Evolutionary conservation across 2,113 vertebrate genomes (phyloP), one percentile per base, ranked within the genome.

Genomic region (Struthio camelus): DNA sequence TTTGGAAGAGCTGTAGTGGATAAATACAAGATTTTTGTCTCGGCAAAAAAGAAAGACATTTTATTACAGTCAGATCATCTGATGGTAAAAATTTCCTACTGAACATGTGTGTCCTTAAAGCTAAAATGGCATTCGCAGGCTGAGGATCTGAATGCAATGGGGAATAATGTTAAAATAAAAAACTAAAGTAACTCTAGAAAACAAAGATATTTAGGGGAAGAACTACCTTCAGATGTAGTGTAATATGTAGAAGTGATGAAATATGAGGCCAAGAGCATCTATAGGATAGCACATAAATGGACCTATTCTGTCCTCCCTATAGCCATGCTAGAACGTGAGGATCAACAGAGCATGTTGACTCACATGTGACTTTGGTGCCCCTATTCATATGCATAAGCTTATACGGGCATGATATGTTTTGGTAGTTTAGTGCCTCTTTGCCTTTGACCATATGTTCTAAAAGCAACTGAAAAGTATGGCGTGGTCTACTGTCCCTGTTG

Each of bases 51-150:
- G 32, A 20, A 44, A 23, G 65, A 20, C 44, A 67, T 2, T 23
- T 6, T 83, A 6, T 14, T 70, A 24, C 7, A 53, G 69, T 10
- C 8, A 24, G 59, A 56, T 30, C 73, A 46, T 56, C 34, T 70
- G 23, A 2, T 42, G 32, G 44, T 59, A 23, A 23, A 23, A 28
- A n/a, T 22, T 25, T 67, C 10, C 16, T 22, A 6, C n/a, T 42
- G 32, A 46, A 15, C 2, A 0, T 50, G n/a, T 19, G 9, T 44
- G 18, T 50, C 23, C 42, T 79, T 80, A 38, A 51, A 11, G 0
- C 10, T 6, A 10, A 0, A 0, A 0, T 34, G 40, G 3, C 56
- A 14, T 22, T 9, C 83, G 34, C 16, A 28, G 36, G 11, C 9
- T 61, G 48, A 54, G 28, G 36, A 84, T 17, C 32, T 25, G 22